Evolutionary conservation across 2,797 vertebrate species (phyloP).

Genomic region (Linurgus olivaceus): DNA sequence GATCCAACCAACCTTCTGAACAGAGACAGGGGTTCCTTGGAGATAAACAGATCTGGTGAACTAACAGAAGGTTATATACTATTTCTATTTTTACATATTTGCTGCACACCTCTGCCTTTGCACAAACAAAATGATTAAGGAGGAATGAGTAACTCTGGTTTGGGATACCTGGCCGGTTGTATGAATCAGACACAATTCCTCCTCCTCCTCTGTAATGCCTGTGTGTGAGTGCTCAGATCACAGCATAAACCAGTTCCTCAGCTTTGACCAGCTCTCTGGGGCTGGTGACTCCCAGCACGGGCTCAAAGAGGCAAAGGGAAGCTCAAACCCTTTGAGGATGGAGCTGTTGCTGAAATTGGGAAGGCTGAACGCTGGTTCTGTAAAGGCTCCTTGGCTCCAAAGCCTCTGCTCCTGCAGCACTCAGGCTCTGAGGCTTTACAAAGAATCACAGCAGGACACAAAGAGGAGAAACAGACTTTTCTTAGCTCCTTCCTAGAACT

Average conservation of each 20-base stretch:
- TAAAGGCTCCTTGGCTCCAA: constrained; percentile 10
- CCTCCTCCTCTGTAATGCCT: neutral
- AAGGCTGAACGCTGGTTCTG: neutral
- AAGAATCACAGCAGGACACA: constrained; percentile 50
- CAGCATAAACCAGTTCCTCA: neutral
- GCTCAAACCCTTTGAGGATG: neutral
- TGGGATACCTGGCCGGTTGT: neutral
- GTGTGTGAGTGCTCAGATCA: neutral
- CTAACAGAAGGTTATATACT: neutral
- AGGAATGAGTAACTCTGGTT: neutral
- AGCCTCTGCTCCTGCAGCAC: constrained; percentile 1
- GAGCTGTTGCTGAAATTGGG: neutral
- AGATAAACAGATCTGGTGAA: neutral
- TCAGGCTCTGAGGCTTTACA: constrained; percentile 17
- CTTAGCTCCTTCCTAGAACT: constrained; percentile 60
- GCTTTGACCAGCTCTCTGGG: neutral
- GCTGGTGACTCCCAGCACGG: neutral
- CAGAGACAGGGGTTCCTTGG: neutral
- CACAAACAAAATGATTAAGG: neutral
- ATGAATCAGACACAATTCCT: neutral
- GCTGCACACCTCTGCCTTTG: neutral
- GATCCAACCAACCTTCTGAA: neutral
- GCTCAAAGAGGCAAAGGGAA: neutral
- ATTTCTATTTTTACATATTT: neutral
- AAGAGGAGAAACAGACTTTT: constrained; percentile 29